Percentiles rank a stretch among this genome's conserved stretches.
phyloP scores from a whole-genome alignment of 2,797 vertebrate genomes.

The Gouania willdenowi region DNA sequence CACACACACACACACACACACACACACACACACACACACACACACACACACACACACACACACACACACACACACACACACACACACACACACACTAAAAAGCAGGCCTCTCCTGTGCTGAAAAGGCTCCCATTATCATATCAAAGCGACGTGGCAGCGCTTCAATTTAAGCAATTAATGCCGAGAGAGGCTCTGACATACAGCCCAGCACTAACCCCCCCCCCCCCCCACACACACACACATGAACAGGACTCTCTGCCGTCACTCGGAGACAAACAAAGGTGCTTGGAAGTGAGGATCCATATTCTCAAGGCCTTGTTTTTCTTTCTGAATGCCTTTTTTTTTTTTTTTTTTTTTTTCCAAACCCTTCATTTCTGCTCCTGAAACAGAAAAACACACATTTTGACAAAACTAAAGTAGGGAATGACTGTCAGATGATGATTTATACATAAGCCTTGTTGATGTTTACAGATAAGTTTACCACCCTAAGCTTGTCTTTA shows the following conservation, averaged over 20 bases:
- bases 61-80: constrained; percentile 10
- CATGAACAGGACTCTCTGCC: constrained; percentile 28
- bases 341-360: no score
- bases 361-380: no score
- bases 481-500: no score
- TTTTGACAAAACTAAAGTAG: no score
- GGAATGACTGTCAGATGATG: no score
- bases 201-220: constrained; percentile 36
- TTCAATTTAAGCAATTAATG: constrained; percentile 99
- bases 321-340: no score
- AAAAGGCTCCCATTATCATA: constrained; percentile 99
- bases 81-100: constrained; percentile 39
- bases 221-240: not conserved
- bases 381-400: no score
- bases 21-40: constrained; percentile 10
- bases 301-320: constrained; percentile 63
- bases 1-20: constrained; percentile 73
- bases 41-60: constrained; percentile 10
- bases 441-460: no score
- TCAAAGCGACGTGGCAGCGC: constrained; percentile 99
- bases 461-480: no score
- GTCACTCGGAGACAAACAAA: constrained; percentile 58
- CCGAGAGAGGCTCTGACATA: constrained; percentile 88
- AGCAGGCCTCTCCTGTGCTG: constrained; percentile 78
- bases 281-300: constrained; percentile 52